Percentiles rank a stretch among this genome's conserved stretches.
Evolutionary conservation across 2,888 invertebrate genomes (phyloP).

Genomic region (Calliopum simillimum): DNA sequence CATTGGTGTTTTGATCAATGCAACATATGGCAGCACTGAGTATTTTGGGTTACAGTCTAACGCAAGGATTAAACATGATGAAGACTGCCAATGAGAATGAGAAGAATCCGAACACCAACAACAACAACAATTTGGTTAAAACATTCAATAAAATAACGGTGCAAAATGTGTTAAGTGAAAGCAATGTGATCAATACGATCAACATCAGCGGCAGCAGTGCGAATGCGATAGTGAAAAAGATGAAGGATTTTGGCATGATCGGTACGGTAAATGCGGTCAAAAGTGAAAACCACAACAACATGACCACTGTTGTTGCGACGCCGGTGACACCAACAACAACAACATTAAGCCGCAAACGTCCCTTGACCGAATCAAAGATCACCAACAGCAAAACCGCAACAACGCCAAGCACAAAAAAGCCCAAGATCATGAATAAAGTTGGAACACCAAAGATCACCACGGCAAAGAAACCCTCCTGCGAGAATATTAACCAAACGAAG

Average conservation of each 20-base stretch:
- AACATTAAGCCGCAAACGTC: conserved; percentile 50
- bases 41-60: conserved; percentile 59
- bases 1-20: background rate
- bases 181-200: conserved; percentile 51
- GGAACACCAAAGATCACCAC: conserved; percentile 38
- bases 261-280: conserved; percentile 54
- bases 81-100: conserved; percentile 39
- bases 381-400: conserved; percentile 19
- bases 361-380: conserved; percentile 46
- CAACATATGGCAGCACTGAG: conserved; percentile 62
- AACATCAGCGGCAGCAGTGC: conserved; percentile 56
- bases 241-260: conserved; percentile 65
- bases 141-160: conserved; percentile 63
- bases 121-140: conserved; percentile 47
- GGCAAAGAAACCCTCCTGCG: conserved; percentile 22
- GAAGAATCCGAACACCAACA: conserved; percentile 31
- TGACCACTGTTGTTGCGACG: conserved; percentile 8
- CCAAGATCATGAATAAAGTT: conserved; percentile 11
- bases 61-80: conserved; percentile 53
- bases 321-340: conserved; percentile 1
- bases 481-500: conserved; percentile 30
- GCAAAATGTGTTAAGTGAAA: conserved; percentile 61
- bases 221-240: conserved; percentile 64
- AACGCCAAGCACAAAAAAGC: conserved; percentile 36
- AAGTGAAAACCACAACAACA: conserved; percentile 30